These are phyloP conservation scores for Gnathonemus longibarbis DNA, from an alignment of 2,113 vertebrate species.

Conservation along the genomic window DNA sequence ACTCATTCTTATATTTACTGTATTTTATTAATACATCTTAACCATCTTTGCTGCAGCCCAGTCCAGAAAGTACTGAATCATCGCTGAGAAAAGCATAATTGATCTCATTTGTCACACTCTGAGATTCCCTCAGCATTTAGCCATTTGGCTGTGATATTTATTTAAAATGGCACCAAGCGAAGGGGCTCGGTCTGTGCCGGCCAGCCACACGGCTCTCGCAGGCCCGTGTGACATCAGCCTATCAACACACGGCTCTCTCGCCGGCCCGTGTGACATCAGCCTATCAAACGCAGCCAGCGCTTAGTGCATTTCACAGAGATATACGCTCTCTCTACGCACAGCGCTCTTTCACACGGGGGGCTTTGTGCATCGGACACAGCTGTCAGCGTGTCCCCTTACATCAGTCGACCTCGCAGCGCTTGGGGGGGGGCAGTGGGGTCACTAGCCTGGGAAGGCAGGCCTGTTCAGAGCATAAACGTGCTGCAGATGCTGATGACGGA, in stretches of 20 bases:
- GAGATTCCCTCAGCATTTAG: background rate
- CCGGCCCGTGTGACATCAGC: constrained; percentile 51
- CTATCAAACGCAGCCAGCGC: constrained; percentile 59
- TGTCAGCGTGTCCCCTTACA: constrained; percentile 64
- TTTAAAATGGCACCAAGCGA: background rate
- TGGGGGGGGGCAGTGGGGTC: constrained; percentile 41
- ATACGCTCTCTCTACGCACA: constrained; percentile 61
- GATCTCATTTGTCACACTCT: background rate
- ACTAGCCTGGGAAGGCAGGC: constrained; percentile 4
- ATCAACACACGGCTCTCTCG: constrained; percentile 28
- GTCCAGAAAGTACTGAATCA: background rate
- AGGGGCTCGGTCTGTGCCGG: background rate
- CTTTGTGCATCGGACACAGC: constrained; percentile 54
- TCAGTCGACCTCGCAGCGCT: constrained; percentile 59
- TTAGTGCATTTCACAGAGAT: constrained; percentile 64
- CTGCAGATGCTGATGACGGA: background rate
- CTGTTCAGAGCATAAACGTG: background rate
- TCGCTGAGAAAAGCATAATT: background rate
- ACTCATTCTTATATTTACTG: background rate
- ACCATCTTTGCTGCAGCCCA: background rate
- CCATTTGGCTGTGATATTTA: background rate
- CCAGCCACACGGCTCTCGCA: background rate
- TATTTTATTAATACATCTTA: background rate
- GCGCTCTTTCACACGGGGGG: constrained; percentile 53
- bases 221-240: constrained; percentile 51